These are phyloP conservation scores for Beroe ovata DNA, from an alignment of 37 sponge, comb jelly and placozoan species.

Conservation along the genomic window DNA sequence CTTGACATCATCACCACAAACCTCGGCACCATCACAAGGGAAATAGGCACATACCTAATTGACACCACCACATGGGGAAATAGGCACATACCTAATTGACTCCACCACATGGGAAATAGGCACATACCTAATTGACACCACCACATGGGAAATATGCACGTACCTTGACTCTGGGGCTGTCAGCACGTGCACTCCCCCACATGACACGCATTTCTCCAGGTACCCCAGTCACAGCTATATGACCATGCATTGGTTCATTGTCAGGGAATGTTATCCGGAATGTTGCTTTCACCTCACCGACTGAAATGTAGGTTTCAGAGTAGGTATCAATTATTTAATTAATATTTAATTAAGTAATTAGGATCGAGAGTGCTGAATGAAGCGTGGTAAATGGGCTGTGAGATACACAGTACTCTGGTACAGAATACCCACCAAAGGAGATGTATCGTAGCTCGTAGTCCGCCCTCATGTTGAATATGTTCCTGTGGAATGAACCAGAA, in stretches of 20 bases:
- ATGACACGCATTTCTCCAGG: conserved; percentile 63
- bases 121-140: too few species aligned
- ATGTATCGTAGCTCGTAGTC: conserved; percentile 51
- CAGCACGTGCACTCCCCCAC: conserved; percentile 58
- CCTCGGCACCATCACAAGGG: too few species aligned
- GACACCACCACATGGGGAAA: too few species aligned
- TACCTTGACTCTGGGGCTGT: conserved; percentile 40
- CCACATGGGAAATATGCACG: too few species aligned
- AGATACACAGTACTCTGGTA: not conserved
- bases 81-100: not conserved
- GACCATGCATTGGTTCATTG: conserved; percentile 65
- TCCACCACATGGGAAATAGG: too few species aligned
- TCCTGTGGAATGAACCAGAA: not conserved
- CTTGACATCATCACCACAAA: too few species aligned
- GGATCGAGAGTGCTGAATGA: not conserved
- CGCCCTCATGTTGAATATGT: conserved; percentile 33
- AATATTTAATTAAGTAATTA: not conserved
- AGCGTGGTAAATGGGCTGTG: not conserved
- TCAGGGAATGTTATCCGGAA: conserved; percentile 16
- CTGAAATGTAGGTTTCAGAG: too few species aligned
- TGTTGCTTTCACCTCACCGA: conserved; percentile 46
- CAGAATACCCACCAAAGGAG: not conserved
- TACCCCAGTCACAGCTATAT: conserved; percentile 21
- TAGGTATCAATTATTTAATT: conserved; percentile 10
- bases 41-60: too few species aligned